Conservation (phyloP, 2,888 invertebrate genomes). For the Margaritifera margaritifera region DNA sequence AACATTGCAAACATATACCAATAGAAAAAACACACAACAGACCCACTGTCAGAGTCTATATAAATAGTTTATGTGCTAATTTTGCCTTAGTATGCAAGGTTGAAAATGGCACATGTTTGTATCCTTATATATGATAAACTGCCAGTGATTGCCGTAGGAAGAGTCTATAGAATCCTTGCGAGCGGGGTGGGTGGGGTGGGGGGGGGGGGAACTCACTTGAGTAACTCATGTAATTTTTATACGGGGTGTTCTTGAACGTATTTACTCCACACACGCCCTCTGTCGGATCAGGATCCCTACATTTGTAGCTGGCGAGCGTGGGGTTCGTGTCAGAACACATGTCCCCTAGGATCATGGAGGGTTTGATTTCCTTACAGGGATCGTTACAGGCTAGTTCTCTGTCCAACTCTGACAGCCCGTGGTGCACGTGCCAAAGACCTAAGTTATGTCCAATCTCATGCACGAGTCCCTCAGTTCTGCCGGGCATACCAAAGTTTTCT, state of each 20-base stretch:
- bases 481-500: conserved; percentile 53
- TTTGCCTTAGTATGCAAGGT: too few species aligned
- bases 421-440: conserved; percentile 71
- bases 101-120: too few species aligned
- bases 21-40: too few species aligned
- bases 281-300: conserved; percentile 49
- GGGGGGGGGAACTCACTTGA: conserved; percentile 41
- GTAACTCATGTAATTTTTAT: conserved; percentile 69
- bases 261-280: conserved; percentile 45
- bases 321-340: conserved; percentile 69
- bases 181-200: too few species aligned
- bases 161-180: too few species aligned
- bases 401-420: conserved; percentile 64
- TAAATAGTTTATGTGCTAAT: too few species aligned
- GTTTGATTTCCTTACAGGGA: conserved; percentile 60
- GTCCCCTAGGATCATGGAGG: conserved; percentile 68
- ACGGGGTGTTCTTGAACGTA: conserved; percentile 59
- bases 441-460: conserved; percentile 71
- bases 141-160: too few species aligned
- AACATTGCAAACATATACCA: too few species aligned
- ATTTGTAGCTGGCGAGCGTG: conserved; percentile 58
- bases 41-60: too few species aligned
- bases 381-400: conserved; percentile 47
- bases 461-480: conserved; percentile 57
- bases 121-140: too few species aligned